phyloP scores from a whole-genome alignment of 23 tunicate genomes.

The Clavelina lepadiformis region DNA sequence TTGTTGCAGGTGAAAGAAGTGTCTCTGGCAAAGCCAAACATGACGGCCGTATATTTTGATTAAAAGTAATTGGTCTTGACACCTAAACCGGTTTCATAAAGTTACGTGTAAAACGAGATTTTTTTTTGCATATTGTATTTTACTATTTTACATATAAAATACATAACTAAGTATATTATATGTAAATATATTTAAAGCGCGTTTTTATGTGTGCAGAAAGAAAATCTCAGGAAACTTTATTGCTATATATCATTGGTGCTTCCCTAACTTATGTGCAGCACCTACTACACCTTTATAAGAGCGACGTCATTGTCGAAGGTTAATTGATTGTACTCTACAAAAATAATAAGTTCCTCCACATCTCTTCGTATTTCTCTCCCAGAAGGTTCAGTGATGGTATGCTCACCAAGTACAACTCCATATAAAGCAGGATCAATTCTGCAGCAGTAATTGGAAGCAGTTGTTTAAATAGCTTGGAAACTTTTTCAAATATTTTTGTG shows the following conservation, averaged over 20 bases:
- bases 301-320: constrained; percentile 73
- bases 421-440: constrained; percentile 32
- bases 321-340: constrained; percentile 22
- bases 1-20: constrained; percentile 21
- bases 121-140: too few relatives aligned
- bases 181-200: too few relatives aligned
- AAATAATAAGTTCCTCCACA: constrained; percentile 17
- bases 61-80: constrained; percentile 12
- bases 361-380: constrained; percentile 16
- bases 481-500: too few relatives aligned
- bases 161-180: too few relatives aligned
- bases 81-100: too few relatives aligned
- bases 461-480: too few relatives aligned
- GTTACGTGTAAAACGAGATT: too few relatives aligned
- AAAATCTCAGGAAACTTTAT: too few relatives aligned
- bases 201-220: too few relatives aligned
- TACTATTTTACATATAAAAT: too few relatives aligned
- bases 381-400: constrained; percentile 24
- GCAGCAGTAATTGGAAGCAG: neutral
- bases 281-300: constrained; percentile 39
- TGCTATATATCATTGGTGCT: too few relatives aligned
- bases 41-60: constrained; percentile 14
- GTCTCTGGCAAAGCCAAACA: constrained; percentile 23
- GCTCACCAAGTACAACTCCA: constrained; percentile 66
- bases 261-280: too few relatives aligned